Base-by-base conservation (phyloP, 2,113 vertebrate genomes). In the Bufo bufo region DNA sequence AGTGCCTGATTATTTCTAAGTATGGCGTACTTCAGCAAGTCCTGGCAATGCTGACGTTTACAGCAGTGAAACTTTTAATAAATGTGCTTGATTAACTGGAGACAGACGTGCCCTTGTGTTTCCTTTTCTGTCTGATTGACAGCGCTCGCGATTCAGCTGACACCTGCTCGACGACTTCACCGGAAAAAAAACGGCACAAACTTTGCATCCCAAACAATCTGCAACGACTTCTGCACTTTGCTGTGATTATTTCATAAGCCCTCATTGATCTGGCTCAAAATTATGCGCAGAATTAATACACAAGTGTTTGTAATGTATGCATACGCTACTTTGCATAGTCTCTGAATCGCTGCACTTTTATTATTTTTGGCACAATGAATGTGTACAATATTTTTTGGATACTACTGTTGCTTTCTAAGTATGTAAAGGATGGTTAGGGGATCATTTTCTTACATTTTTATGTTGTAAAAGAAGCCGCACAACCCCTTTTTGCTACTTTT, bases 41-140 rank as follows among this genome's bases (percentile, higher is more conserved):
- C n/a, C 78, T 81, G 78, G 56, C 54, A 81, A 45, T 17, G 16
- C 33, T 59, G 56, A 33, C 33, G 10, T 81, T 81, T 59, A 81
- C 33, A 81, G 78, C 56, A 61, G 14, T 81, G n/a, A 79, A 81
- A 59, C 78, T 81, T 81, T 58, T 81, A 81, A 81, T 81, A 81
- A 81, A 81, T 81, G 78, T 81, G 78, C 78, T 81, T 81, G 78
- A 81, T 81, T 81, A 81, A 43, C 78, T 61, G 78, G 56, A 81
- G 56, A 54, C 20, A 81, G 33, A 43, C 33, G 54, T 59, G 54
- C 54, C 23, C 54, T 43, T 81, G 78, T 59, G 54, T 81, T 58
- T 80, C 54, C 54, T 59, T 80, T 81, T 19, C 78, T 3, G 56
- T 81, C 78, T 81, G 54, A 61, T 61, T 81, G 78, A 81, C 56